phyloP scores from a whole-genome alignment of 2,113 vertebrate genomes.

The Pimephales promelas region DNA sequence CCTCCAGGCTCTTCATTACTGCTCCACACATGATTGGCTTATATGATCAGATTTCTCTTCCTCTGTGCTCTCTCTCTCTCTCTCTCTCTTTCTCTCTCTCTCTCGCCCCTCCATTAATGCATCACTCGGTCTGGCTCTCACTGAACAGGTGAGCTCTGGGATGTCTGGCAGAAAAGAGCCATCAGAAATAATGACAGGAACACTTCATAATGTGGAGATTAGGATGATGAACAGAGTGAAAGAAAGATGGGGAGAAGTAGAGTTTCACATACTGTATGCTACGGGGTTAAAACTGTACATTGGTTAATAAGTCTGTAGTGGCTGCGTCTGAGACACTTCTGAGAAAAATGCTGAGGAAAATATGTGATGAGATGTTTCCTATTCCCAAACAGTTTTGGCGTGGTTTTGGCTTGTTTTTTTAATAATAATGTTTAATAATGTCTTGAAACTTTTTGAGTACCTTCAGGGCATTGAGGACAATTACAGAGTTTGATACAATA shows the following conservation, averaged over 20 bases:
- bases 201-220: slow-evolving; percentile 49
- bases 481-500: no score
- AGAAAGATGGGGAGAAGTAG: slow-evolving; percentile 24
- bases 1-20: slow-evolving; percentile 66
- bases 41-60: slow-evolving; percentile 64
- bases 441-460: no score
- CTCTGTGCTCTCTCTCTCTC: slow-evolving; percentile 48
- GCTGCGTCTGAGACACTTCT: slow-evolving; percentile 46
- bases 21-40: slow-evolving; percentile 57
- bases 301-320: slow-evolving; percentile 41
- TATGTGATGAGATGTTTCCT: slow-evolving; percentile 24
- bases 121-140: slow-evolving; percentile 21
- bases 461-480: no score
- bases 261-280: slow-evolving; percentile 34
- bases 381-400: neutral
- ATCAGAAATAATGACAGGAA: slow-evolving; percentile 59
- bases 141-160: slow-evolving; percentile 58
- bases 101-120: slow-evolving; percentile 28
- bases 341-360: slow-evolving; percentile 19
- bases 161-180: slow-evolving; percentile 57
- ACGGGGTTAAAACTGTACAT: no score
- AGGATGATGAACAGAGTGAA: neutral
- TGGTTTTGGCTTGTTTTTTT: no score
- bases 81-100: slow-evolving; percentile 36
- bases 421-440: no score